Percentiles rank a stretch among this genome's conserved stretches.
These are phyloP conservation scores for Drosophila nikananu DNA, from an alignment of 1,140 invertebrate genomes.

Conservation along the genomic window DNA sequence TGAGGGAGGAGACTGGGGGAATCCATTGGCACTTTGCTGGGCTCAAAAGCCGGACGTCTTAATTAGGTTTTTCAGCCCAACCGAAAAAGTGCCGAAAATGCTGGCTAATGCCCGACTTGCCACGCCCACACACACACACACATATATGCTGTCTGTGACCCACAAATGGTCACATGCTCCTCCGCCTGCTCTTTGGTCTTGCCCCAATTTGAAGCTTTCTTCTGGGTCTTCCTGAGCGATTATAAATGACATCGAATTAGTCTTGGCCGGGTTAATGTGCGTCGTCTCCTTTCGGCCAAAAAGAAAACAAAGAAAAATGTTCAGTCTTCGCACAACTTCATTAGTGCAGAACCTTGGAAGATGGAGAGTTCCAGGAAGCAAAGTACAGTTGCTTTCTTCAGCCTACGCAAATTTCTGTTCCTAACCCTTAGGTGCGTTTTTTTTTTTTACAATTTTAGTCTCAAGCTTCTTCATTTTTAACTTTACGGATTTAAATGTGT, in stretches of 20 bases:
- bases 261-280: conserved; percentile 76
- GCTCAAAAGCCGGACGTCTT: conserved; percentile 29
- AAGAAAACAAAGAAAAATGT: not conserved
- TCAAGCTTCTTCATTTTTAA: no score
- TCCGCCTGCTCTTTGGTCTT: conserved; percentile 11
- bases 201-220: conserved; percentile 57
- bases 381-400: conserved; percentile 38
- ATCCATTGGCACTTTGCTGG: conserved; percentile 30
- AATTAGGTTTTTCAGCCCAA: conserved; percentile 49
- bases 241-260: conserved; percentile 69
- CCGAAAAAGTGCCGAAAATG: conserved; percentile 43
- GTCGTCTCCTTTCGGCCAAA: conserved; percentile 55
- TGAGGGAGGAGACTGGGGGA: not conserved
- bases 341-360: conserved; percentile 38
- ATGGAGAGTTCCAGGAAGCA: conserved; percentile 52
- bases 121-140: conserved; percentile 25
- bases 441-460: not conserved
- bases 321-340: conserved; percentile 54
- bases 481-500: not conserved
- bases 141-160: conserved; percentile 26
- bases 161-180: conserved; percentile 24
- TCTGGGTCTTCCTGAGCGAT: conserved; percentile 40
- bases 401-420: conserved; percentile 33
- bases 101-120: conserved; percentile 26
- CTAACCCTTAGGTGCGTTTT: not conserved